These are phyloP conservation scores for Callyntrura sp. DNA, from an alignment of 2,888 invertebrate genomes.

Conservation along the genomic window DNA sequence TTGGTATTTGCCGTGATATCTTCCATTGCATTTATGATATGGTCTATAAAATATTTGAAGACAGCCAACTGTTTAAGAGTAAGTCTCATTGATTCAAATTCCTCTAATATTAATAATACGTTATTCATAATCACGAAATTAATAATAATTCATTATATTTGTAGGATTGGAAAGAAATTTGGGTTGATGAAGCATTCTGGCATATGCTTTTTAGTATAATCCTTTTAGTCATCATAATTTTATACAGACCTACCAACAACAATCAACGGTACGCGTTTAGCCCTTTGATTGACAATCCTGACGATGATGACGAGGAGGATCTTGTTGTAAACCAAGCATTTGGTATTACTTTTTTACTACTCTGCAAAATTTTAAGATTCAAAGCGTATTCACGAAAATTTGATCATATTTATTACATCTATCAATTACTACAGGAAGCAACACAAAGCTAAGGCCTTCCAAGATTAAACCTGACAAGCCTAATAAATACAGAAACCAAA, in stretches of 20 bases:
- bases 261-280: conserved; percentile 97
- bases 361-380: too few species aligned
- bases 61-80: conserved; percentile 92
- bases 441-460: conserved; percentile 82
- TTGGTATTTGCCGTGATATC: conserved; percentile 96
- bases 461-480: conserved; percentile 79
- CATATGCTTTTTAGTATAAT: conserved; percentile 96
- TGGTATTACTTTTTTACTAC: conserved; percentile 86
- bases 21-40: conserved; percentile 96
- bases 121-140: neutral
- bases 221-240: conserved; percentile 95
- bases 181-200: conserved; percentile 98
- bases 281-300: conserved; percentile 93
- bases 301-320: conserved; percentile 92
- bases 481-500: conserved; percentile 78
- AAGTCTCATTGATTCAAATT: conserved; percentile 85
- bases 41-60: conserved; percentile 94
- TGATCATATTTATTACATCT: too few species aligned
- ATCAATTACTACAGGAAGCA: conserved; percentile 66
- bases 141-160: conserved; percentile 55
- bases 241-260: conserved; percentile 98
- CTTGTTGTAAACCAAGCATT: conserved; percentile 95
- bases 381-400: too few species aligned
- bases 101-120: too few species aligned
- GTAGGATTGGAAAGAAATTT: conserved; percentile 95